A percentile compares a stretch with the other conserved stretches of the same genome.
Conservation (phyloP, 37 sponge, comb jelly and placozoan species). For the Bolinopsis microptera region DNA sequence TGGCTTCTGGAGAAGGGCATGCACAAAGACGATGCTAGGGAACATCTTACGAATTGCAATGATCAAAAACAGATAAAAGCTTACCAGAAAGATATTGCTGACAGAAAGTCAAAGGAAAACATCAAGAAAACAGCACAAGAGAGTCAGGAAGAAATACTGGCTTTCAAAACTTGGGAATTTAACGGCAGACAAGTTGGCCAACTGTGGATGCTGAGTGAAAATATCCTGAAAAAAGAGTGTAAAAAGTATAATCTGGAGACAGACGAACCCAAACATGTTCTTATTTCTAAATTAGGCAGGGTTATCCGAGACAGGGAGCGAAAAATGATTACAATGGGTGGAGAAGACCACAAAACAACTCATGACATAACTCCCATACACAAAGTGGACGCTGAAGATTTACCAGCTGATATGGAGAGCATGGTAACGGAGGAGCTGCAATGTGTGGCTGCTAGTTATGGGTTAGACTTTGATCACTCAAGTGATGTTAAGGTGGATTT, state of each 20-base stretch:
- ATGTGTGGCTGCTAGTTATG: slow-evolving; percentile 65
- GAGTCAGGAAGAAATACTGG: slow-evolving; percentile 22
- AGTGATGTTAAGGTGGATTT: slow-evolving; percentile 57
- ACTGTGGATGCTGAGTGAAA: slow-evolving; percentile 54
- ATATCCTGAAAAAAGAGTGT: not conserved
- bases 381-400: slow-evolving; percentile 39
- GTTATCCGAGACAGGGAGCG: slow-evolving; percentile 1
- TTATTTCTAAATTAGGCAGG: not conserved
- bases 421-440: slow-evolving; percentile 32
- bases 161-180: slow-evolving; percentile 56
- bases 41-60: slow-evolving; percentile 21
- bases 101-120: not conserved
- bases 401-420: slow-evolving; percentile 18
- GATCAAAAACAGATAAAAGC: slow-evolving; percentile 35
- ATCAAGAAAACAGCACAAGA: not conserved
- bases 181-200: slow-evolving; percentile 61
- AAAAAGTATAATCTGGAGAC: slow-evolving; percentile 29
- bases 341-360: not conserved
- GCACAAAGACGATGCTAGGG: slow-evolving; percentile 37
- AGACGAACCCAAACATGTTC: slow-evolving; percentile 36
- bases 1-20: slow-evolving; percentile 13
- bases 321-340: slow-evolving; percentile 35
- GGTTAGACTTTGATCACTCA: slow-evolving; percentile 19
- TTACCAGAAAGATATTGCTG: not conserved
- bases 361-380: slow-evolving; percentile 55